Conservation (phyloP, 2,888 invertebrate species). For the Chalcis sispes region DNA sequence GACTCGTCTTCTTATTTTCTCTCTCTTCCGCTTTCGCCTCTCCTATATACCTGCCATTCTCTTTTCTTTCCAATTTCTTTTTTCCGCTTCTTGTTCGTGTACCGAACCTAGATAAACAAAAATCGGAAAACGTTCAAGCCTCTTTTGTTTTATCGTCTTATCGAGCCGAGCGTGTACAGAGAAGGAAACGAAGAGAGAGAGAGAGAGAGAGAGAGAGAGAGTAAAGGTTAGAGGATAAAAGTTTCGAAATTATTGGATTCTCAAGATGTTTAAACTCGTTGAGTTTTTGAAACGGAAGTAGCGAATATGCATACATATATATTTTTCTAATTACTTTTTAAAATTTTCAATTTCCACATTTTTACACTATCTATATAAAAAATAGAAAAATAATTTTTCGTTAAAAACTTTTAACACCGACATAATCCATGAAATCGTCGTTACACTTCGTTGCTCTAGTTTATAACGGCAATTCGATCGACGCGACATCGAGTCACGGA, state of each 20-base stretch:
- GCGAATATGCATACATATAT: neutral
- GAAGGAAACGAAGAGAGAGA: neutral
- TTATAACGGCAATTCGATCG: too few species aligned
- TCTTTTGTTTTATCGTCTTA: constrained; percentile 51
- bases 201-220: neutral
- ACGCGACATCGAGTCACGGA: too few species aligned
- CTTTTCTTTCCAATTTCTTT: constrained; percentile 5
- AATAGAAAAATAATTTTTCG: too few species aligned
- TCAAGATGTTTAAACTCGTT: constrained; percentile 10
- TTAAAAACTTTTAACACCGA: too few species aligned
- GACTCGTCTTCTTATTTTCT: constrained; percentile 9
- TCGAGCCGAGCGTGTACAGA: constrained; percentile 9
- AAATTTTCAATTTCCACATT: too few species aligned
- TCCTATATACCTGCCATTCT: neutral
- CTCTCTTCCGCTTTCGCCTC: neutral
- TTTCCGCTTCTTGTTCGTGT: constrained; percentile 34
- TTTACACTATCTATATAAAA: too few species aligned
- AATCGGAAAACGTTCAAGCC: constrained; percentile 53
- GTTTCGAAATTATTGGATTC: constrained; percentile 24
- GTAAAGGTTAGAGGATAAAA: neutral
- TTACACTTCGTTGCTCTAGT: neutral
- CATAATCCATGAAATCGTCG: neutral
- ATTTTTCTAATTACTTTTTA: too few species aligned
- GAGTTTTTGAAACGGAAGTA: constrained; percentile 6
- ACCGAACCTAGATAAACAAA: constrained; percentile 52